Evolutionary conservation across 2,113 vertebrate genomes (phyloP).

Genomic region (Campylorhamphus procurvoides): DNA sequence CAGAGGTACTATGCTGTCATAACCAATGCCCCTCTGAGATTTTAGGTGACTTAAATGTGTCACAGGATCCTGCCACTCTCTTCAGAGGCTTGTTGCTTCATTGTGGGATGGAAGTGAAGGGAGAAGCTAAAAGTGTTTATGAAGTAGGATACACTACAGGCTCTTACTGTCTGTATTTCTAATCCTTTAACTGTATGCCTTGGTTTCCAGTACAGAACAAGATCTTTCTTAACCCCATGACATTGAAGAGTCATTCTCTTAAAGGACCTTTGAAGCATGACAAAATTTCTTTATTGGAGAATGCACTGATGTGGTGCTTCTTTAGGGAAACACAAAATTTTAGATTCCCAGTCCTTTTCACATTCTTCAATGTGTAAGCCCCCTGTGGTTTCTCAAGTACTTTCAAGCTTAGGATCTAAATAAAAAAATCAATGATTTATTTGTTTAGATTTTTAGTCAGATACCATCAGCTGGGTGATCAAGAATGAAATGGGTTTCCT

Average conservation of each 20-base stretch:
- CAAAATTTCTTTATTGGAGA: background rate
- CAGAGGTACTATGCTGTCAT: background rate
- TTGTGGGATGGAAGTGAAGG: background rate
- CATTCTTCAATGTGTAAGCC: background rate
- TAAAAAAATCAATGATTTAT: background rate
- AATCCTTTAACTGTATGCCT: background rate
- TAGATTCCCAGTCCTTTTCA: background rate
- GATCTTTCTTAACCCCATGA: background rate
- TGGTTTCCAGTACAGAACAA: background rate
- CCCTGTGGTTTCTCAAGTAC: background rate
- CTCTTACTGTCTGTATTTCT: background rate
- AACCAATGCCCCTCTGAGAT: background rate
- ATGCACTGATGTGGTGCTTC: background rate
- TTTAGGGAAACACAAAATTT: background rate
- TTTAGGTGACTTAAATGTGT: conserved; percentile 3
- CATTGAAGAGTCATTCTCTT: background rate
- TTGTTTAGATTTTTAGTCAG: background rate
- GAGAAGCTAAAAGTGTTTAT: background rate
- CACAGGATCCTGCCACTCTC: background rate
- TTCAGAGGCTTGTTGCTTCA: background rate
- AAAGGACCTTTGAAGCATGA: background rate
- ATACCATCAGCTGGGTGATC: background rate
- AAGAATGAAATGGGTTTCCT: background rate
- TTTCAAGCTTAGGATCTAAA: background rate
- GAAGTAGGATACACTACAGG: background rate